Evolutionary conservation across 2,113 vertebrate genomes (phyloP).

Genomic region (Fukomys damarensis): DNA sequence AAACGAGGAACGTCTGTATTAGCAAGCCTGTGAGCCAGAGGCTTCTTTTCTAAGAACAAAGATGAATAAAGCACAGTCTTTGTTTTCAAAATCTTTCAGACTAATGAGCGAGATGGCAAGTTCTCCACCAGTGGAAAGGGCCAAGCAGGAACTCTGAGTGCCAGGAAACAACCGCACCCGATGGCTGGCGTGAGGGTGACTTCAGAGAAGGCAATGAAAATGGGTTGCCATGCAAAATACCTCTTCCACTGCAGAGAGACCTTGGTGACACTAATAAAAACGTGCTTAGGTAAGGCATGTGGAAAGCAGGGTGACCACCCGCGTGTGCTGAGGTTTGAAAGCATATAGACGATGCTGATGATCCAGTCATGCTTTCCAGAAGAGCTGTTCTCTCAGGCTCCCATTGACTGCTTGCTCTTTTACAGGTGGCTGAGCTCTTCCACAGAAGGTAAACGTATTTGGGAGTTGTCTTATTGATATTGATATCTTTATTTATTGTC

Average conservation of each 20-base stretch:
- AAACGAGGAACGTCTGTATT: not conserved
- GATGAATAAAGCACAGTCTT: constrained; percentile 9
- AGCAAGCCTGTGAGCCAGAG: not conserved
- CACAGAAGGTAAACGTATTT: not conserved
- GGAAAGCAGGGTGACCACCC: not conserved
- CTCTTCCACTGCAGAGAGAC: not conserved
- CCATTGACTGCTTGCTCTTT: not conserved
- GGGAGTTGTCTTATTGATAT: not conserved
- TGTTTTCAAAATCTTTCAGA: constrained; percentile 20
- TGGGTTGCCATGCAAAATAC: not conserved
- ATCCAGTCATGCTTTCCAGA: not conserved
- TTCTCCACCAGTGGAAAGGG: not conserved
- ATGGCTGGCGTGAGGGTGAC: not conserved
- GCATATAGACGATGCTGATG: constrained; percentile 10
- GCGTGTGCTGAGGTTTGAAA: not conserved
- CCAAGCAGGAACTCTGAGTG: not conserved
- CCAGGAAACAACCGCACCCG: too few species aligned
- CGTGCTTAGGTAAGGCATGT: constrained; percentile 21
- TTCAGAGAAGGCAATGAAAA: constrained; percentile 44
- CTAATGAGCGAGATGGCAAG: not conserved
- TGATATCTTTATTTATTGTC: not conserved
- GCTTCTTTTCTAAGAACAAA: constrained; percentile 48
- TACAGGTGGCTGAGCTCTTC: not conserved
- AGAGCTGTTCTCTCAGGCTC: not conserved
- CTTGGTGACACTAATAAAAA: not conserved